phyloP scores from a whole-genome alignment of 1,140 invertebrate species.

The Choristoneura fumiferana region DNA sequence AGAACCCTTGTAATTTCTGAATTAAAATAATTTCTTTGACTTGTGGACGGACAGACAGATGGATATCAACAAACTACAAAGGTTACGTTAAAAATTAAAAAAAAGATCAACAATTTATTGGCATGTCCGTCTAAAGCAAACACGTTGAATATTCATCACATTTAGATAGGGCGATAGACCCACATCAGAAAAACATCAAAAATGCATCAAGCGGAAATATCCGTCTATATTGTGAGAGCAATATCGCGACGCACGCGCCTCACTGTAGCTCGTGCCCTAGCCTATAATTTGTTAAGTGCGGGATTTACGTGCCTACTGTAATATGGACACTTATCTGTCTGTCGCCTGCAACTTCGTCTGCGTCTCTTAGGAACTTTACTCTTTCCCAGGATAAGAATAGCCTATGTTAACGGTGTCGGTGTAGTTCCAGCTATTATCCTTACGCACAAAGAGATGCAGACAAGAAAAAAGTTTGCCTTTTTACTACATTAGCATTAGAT shows the following conservation, averaged over 20 bases:
- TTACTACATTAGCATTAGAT: no score
- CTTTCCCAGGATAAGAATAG: no score
- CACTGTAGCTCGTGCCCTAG: conserved; percentile 29
- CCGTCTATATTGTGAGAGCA: conserved; percentile 67
- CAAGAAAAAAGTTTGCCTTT: no score
- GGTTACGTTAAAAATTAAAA: not conserved
- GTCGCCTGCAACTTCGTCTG: no score
- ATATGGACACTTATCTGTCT: no score
- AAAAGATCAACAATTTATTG: conserved; percentile 20
- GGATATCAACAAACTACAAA: not conserved
- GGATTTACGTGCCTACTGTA: not conserved
- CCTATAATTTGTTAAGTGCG: conserved; percentile 39
- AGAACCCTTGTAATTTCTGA: no score
- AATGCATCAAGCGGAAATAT: conserved; percentile 78
- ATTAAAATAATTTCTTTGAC: no score
- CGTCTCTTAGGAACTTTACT: no score
- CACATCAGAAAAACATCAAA: conserved; percentile 79
- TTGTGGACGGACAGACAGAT: no score
- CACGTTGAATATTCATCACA: conserved; percentile 75
- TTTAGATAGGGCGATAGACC: conserved; percentile 77
- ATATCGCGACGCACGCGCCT: conserved; percentile 52
- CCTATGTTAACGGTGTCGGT: no score
- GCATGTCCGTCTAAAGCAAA: conserved; percentile 59
- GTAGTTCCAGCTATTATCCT: no score
- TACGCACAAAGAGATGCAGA: no score